Evolutionary conservation across 2,797 vertebrate species (phyloP), one percentile per base, ranked within the genome.

Genomic region (Squalus acanthias): DNA sequence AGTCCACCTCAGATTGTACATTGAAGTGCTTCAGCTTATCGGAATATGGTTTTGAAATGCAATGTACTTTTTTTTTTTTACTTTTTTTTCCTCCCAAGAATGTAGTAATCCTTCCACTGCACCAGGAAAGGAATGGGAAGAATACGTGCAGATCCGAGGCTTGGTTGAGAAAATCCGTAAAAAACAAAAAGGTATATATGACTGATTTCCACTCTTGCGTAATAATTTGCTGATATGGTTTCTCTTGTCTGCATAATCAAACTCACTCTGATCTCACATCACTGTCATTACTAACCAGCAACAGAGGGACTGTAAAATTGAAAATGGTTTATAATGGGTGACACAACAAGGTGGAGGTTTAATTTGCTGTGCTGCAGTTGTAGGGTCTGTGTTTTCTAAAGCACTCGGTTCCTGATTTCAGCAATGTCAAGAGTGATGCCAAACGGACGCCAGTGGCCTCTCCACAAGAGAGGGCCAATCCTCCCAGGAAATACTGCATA

Each of bases 141-240:
- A 99, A 96, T 99, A 99, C 29, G 96, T 99, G n/a, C 99, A 99
- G 97, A 99, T 99, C 97, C 98, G 98, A 96, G 97, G 97, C 0
- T 97, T 99, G 89, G 99, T 99, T 88, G 99, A 99, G 97, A 99
- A 99, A 97, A 99, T 99, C 96, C 98, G 99, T 88, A 99, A 99
- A 98, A 99, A 99, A 96, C 99, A 99, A 96, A 99, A 99, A 97
- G 99, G 99, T 99, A 97, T 63, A 8, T 39, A 69, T 70, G 65
- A 17, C 29, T 69, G 33, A 93, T 50, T 76, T 95, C 24, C 46
- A 57, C 26, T 70, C 29, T 95, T 76, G 46, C 5, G 33, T 63
- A 67, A 93, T 82, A 82, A 20, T 20, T 82, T 24, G 26, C 26
- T 74, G 3, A n/a, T 22, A 39, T 92, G 33, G 15, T 20, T 93